A percentile compares a stretch with the other conserved stretches of the same genome.
phyloP scores from a whole-genome alignment of 2,797 vertebrate species.

The Poecilia gillii region DNA sequence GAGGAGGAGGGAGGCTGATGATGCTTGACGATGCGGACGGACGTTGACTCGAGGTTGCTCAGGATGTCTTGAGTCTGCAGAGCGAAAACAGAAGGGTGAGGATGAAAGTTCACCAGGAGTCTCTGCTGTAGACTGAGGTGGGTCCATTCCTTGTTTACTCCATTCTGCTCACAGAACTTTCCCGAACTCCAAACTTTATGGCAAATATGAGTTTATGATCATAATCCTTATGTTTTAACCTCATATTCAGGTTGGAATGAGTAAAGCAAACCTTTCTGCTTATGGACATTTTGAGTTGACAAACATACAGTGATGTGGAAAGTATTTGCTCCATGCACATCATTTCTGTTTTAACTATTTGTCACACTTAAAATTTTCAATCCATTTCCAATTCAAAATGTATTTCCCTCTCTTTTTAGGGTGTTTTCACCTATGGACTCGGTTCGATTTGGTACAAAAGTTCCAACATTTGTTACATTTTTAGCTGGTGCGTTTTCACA shows the following conservation, averaged over 20 bases:
- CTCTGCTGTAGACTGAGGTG: slow-evolving; percentile 37
- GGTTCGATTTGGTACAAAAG: no score
- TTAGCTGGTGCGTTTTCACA: no score
- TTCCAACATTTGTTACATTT: no score
- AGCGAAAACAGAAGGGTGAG: slow-evolving; percentile 27
- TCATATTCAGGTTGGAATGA: slow-evolving; percentile 36
- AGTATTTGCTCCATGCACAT: background rate
- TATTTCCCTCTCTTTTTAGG: background rate
- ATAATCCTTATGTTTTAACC: background rate
- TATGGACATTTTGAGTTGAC: slow-evolving; percentile 32
- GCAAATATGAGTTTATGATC: background rate
- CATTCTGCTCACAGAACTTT: slow-evolving; percentile 18
- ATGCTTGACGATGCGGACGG: slow-evolving; percentile 88
- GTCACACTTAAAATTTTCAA: background rate
- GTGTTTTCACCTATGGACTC: no score
- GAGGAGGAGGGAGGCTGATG: slow-evolving; percentile 57
- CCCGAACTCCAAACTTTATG: background rate
- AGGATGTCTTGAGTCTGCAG: slow-evolving; percentile 90
- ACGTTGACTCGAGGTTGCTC: slow-evolving; percentile 87
- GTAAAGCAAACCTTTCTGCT: slow-evolving; percentile 56
- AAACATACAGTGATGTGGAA: slow-evolving; percentile 10
- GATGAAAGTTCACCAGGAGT: background rate
- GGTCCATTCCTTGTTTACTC: slow-evolving; percentile 61
- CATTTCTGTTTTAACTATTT: background rate
- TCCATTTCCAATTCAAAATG: background rate